phyloP scores from a whole-genome alignment of 2,888 invertebrate genomes.

The Thereva unica region DNA sequence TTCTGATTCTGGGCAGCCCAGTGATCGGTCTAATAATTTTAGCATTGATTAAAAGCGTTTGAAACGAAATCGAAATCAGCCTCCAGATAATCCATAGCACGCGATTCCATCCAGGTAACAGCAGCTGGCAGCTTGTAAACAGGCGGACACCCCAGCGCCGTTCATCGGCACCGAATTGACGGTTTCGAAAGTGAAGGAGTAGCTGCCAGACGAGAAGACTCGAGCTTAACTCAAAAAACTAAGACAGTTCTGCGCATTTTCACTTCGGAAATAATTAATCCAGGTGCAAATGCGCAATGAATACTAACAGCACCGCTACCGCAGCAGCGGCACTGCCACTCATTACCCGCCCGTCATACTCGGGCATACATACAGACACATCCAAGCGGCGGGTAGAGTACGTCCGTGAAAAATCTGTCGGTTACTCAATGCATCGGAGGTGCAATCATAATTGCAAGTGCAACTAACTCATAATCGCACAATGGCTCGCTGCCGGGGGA shows the following conservation, averaged over 20 bases:
- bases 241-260: slow-evolving; percentile 31
- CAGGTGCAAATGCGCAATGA: slow-evolving; percentile 23
- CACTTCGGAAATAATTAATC: slow-evolving; percentile 37
- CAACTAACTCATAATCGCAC: slow-evolving; percentile 21
- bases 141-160: slow-evolving; percentile 7
- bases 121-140: neutral
- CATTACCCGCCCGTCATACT: slow-evolving; percentile 3
- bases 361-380: neutral
- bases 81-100: slow-evolving; percentile 11
- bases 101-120: slow-evolving; percentile 12
- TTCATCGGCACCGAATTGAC: slow-evolving; percentile 28
- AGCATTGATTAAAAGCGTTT: slow-evolving; percentile 25
- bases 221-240: neutral
- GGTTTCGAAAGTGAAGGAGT: slow-evolving; percentile 37
- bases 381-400: neutral
- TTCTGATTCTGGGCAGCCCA: slow-evolving; percentile 28
- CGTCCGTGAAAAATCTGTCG: slow-evolving; percentile 32
- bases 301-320: neutral
- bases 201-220: slow-evolving; percentile 22
- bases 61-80: slow-evolving; percentile 34
- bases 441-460: slow-evolving; percentile 35
- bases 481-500: slow-evolving; percentile 10
- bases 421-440: slow-evolving; percentile 29
- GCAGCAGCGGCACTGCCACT: neutral
- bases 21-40: slow-evolving; percentile 36